Conservation (phyloP, 2,888 invertebrate genomes). For the Villa cingulata region DNA sequence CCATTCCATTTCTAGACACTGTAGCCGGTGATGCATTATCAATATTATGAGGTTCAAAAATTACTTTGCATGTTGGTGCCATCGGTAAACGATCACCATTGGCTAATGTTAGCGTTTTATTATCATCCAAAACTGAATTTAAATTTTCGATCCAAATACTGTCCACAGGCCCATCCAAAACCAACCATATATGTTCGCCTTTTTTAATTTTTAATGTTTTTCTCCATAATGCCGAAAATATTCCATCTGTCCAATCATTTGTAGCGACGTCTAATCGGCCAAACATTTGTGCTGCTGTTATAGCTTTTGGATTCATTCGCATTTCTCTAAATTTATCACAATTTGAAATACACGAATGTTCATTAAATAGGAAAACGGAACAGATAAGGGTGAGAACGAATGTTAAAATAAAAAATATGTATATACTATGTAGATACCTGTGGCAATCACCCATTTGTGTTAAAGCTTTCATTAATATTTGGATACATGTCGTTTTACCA, state of each 20-base stretch:
- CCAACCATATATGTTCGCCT: slow-evolving; percentile 84
- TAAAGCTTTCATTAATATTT: slow-evolving; percentile 78
- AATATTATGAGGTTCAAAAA: slow-evolving; percentile 94
- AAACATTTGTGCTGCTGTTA: slow-evolving; percentile 96
- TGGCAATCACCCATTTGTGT: slow-evolving; percentile 74
- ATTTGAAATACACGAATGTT: not conserved
- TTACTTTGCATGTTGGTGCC: slow-evolving; percentile 88
- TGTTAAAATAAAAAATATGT: not conserved
- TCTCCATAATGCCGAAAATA: slow-evolving; percentile 92
- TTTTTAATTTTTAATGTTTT: slow-evolving; percentile 82
- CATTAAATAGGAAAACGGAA: not conserved
- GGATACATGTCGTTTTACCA: slow-evolving; percentile 83
- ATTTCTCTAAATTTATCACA: slow-evolving; percentile 47
- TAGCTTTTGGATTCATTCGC: slow-evolving; percentile 97
- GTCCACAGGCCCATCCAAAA: slow-evolving; percentile 91
- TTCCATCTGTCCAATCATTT: slow-evolving; percentile 97
- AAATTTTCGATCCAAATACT: slow-evolving; percentile 98
- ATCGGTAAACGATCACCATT: slow-evolving; percentile 91
- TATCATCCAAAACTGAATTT: slow-evolving; percentile 93
- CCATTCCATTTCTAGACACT: slow-evolving; percentile 86
- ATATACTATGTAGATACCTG: slow-evolving; percentile 40
- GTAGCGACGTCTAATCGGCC: slow-evolving; percentile 92
- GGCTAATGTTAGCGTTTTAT: slow-evolving; percentile 86
- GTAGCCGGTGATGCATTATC: slow-evolving; percentile 97
- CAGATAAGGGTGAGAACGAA: not conserved